Evolutionary conservation across 2,113 vertebrate genomes (phyloP).

Genomic region (Merops nubicus): DNA sequence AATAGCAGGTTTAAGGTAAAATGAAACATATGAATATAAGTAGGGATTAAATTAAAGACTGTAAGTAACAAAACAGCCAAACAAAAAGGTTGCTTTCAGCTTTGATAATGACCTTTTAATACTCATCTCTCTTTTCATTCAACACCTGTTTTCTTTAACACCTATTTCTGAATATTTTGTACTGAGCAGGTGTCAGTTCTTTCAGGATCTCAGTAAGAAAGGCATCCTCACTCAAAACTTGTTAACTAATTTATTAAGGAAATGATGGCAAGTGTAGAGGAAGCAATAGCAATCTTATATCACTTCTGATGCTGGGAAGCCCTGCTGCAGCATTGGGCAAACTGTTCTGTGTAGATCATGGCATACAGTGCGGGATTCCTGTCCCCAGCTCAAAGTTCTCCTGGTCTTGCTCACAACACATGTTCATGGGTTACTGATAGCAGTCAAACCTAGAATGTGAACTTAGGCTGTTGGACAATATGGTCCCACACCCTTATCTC

Average conservation of each 20-base stretch:
- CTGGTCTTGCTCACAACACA: not conserved
- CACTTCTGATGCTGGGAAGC: not conserved
- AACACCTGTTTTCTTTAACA: not conserved
- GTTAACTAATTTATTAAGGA: not conserved
- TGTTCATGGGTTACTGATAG: not conserved
- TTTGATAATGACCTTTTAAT: not conserved
- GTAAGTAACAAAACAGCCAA: not conserved
- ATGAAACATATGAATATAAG: not conserved
- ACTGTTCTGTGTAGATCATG: not conserved
- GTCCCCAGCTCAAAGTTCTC: not conserved
- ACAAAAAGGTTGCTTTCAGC: not conserved
- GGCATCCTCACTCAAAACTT: not conserved
- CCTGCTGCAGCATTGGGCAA: not conserved
- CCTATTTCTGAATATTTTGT: not conserved
- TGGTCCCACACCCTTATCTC: rapidly evolving
- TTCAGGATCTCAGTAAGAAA: not conserved
- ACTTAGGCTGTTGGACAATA: not conserved
- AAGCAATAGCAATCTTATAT: not conserved
- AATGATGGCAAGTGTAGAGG: not conserved
- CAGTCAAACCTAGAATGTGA: not conserved
- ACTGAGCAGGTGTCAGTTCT: not conserved
- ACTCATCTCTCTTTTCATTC: not conserved
- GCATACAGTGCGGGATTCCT: rapidly evolving
- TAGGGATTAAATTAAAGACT: not conserved
- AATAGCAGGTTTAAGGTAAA: not conserved